Evolutionary conservation across 2,888 invertebrate species (phyloP).

Genomic region (Sarcophaga carnaria): DNA sequence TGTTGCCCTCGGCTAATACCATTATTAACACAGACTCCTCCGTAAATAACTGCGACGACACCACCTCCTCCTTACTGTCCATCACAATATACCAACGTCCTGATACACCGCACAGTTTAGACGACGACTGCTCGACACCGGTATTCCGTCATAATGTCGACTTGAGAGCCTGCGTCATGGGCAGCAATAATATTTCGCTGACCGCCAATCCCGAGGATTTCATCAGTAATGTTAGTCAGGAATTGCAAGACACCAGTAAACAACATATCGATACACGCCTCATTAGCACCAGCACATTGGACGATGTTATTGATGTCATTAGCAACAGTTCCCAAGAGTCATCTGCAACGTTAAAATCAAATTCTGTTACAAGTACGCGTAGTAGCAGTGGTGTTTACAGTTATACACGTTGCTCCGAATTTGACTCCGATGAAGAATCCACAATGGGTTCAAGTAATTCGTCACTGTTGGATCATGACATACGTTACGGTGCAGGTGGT

Average conservation of each 20-base stretch:
- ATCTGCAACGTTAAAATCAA: conserved; percentile 37
- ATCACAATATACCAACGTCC: conserved; percentile 72
- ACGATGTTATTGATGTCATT: conserved; percentile 79
- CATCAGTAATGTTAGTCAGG: conserved; percentile 78
- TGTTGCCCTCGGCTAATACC: conserved; percentile 55
- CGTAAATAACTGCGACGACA: background rate
- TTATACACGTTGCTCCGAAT: conserved; percentile 59
- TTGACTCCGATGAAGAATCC: conserved; percentile 70
- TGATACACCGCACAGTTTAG: conserved; percentile 79
- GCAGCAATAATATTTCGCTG: conserved; percentile 81
- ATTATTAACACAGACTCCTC: conserved; percentile 6
- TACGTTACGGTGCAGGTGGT: conserved; percentile 64
- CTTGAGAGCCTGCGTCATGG: conserved; percentile 80
- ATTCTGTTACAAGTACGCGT: conserved; percentile 32
- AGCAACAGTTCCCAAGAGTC: conserved; percentile 29
- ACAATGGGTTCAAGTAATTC: conserved; percentile 60
- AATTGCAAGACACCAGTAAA: conserved; percentile 79
- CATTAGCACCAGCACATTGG: conserved; percentile 69
- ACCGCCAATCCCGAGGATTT: conserved; percentile 73
- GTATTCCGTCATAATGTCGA: conserved; percentile 80
- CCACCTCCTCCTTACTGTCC: conserved; percentile 20
- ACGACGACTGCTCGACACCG: conserved; percentile 75
- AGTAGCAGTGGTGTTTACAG: conserved; percentile 26
- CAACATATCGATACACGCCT: conserved; percentile 72
- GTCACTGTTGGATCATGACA: conserved; percentile 65